These are phyloP conservation scores for Ctenodactylus gundi DNA, from an alignment of 2,113 vertebrate genomes.

Conservation along the genomic window DNA sequence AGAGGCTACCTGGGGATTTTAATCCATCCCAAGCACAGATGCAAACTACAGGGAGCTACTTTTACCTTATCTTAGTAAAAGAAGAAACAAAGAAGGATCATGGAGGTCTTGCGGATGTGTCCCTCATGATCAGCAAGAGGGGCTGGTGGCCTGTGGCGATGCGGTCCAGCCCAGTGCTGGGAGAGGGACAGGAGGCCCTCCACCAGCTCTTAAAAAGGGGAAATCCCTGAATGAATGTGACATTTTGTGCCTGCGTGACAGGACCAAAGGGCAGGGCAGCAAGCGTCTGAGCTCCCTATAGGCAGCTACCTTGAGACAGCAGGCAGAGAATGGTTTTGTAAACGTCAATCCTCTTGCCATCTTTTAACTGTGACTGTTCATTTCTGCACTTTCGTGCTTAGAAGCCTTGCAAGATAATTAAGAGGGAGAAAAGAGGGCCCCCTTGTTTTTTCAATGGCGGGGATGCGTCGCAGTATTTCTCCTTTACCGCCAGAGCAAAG, in stretches of 20 bases:
- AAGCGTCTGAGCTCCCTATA: neutral
- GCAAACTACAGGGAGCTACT: neutral
- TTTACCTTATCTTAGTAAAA: conserved; percentile 1
- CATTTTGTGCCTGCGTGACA: neutral
- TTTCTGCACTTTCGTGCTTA: neutral
- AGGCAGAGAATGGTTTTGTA: neutral
- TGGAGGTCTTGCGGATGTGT: neutral
- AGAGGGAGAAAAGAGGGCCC: neutral
- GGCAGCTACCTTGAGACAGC: neutral
- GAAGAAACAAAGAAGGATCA: neutral
- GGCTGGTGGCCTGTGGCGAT: neutral
- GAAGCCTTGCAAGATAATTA: neutral
- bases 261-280: neutral
- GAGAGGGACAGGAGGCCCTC: neutral
- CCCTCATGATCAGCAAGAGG: neutral
- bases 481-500: neutral
- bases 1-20: neutral
- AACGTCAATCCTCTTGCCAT: neutral
- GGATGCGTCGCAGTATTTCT: neutral
- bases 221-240: neutral
- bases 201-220: neutral
- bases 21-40: neutral
- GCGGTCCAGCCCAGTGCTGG: neutral
- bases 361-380: neutral
- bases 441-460: conserved; percentile 30